phyloP scores from a whole-genome alignment of 2,113 vertebrate genomes.

The Equus przewalskii region DNA sequence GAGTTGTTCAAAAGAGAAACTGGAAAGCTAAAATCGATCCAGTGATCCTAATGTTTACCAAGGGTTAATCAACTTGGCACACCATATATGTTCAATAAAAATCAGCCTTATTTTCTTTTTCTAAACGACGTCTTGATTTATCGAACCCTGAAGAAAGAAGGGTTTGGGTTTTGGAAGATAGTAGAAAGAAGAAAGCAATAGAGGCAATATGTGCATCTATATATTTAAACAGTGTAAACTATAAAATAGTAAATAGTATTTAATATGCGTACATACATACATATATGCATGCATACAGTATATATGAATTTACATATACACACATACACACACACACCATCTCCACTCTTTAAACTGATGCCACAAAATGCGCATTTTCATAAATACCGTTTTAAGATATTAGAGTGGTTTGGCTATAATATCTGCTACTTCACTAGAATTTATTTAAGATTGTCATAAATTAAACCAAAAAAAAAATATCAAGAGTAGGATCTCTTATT shows the following conservation, averaged over 20 bases:
- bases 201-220: not conserved
- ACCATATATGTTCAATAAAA: not conserved
- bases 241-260: not conserved
- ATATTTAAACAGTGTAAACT: not conserved
- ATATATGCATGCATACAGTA: not conserved
- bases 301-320: not conserved
- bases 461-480: not conserved
- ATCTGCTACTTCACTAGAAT: conserved; percentile 19
- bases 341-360: not conserved
- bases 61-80: not conserved
- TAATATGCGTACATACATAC: too few species aligned
- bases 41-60: not conserved
- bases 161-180: not conserved
- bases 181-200: not conserved
- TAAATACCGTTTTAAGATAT: not conserved
- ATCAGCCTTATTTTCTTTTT: not conserved
- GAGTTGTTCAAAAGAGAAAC: not conserved
- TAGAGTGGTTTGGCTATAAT: not conserved
- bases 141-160: not conserved
- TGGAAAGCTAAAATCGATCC: not conserved
- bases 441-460: not conserved
- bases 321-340: not conserved
- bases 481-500: not conserved
- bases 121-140: not conserved
- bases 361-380: not conserved